These are phyloP conservation scores for Sebastes fasciatus DNA, from an alignment of 2,113 vertebrate genomes.

Conservation along the genomic window DNA sequence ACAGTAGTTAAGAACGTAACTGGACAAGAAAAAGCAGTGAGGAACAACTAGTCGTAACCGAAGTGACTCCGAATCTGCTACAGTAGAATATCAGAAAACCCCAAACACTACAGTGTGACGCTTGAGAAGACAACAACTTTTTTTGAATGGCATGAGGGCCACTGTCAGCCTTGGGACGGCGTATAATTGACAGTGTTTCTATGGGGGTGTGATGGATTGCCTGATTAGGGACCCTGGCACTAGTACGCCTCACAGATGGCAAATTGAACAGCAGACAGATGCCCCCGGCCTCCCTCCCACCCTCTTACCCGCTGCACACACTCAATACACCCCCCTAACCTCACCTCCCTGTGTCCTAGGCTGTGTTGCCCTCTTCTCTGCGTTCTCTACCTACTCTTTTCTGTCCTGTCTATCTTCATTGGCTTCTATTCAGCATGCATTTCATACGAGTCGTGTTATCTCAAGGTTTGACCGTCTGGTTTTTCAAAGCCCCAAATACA, in stretches of 20 bases:
- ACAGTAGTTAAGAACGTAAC: slow-evolving; percentile 30
- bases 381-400: neutral
- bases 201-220: slow-evolving; percentile 91
- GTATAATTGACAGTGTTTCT: slow-evolving; percentile 89
- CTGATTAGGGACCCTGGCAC: slow-evolving; percentile 86
- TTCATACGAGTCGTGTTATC: neutral
- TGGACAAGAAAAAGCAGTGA: slow-evolving; percentile 9
- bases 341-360: slow-evolving; percentile 39
- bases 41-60: neutral
- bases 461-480: neutral
- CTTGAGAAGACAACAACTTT: slow-evolving; percentile 35
- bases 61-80: neutral
- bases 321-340: slow-evolving; percentile 4
- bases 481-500: neutral
- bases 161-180: slow-evolving; percentile 78
- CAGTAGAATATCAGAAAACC: slow-evolving; percentile 6
- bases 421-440: slow-evolving; percentile 5
- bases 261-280: slow-evolving; percentile 81
- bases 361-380: slow-evolving; percentile 26
- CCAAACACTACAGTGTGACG: neutral
- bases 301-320: slow-evolving; percentile 49
- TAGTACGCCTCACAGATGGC: slow-evolving; percentile 84
- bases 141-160: slow-evolving; percentile 55
- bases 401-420: neutral
- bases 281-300: slow-evolving; percentile 55